Evolutionary conservation across 2,888 invertebrate species (phyloP).

Genomic region (Nephrotoma flavescens): DNA sequence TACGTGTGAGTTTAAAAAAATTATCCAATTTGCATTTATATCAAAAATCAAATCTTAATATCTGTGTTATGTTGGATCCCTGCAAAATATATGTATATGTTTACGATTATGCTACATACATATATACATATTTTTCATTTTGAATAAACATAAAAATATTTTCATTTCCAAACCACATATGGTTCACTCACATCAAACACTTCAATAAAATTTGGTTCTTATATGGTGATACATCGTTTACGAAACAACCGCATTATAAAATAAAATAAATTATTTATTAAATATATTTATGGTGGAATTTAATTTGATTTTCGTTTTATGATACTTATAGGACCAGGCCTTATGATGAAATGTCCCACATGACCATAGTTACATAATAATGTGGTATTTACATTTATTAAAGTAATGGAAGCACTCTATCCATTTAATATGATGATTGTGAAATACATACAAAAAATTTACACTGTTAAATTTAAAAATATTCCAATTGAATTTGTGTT

Average conservation of each 20-base stretch:
- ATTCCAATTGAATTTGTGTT: no score
- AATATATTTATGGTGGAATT: background rate
- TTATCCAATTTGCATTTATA: background rate
- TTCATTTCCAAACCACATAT: background rate
- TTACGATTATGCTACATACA: background rate
- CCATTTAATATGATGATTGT: no score
- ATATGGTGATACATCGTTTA: background rate
- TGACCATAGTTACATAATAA: no score
- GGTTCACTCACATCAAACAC: background rate
- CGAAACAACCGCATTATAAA: background rate
- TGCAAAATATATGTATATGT: background rate
- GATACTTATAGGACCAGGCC: background rate
- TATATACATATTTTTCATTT: background rate
- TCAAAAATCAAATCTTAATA: background rate
- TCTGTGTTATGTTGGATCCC: background rate
- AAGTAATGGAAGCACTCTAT: no score
- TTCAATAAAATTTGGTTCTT: background rate
- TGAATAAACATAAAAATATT: background rate
- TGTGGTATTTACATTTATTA: no score
- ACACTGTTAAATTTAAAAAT: no score
- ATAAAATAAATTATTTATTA: background rate
- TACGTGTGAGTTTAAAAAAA: background rate
- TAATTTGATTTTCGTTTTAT: background rate
- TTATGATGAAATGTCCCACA: background rate
- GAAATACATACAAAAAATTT: no score